These are phyloP conservation scores for Enhydra lutris DNA, from an alignment of 2,113 vertebrate species.

Conservation along the genomic window DNA sequence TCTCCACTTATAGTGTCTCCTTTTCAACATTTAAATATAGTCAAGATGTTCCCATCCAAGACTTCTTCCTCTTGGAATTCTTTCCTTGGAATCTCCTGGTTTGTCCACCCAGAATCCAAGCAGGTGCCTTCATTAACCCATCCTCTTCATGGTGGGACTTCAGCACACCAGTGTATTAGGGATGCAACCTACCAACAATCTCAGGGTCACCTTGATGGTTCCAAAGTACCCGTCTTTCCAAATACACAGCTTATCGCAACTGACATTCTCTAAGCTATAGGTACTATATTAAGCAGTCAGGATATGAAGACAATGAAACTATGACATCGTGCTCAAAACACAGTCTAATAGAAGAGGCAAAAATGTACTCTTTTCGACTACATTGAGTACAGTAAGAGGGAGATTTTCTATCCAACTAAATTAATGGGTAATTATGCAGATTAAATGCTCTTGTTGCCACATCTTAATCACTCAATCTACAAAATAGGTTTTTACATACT, in stretches of 20 bases:
- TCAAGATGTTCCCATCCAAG: background rate
- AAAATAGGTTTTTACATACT: background rate
- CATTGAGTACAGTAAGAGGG: background rate
- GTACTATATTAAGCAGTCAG: background rate
- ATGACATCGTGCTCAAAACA: background rate
- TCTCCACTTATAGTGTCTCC: background rate
- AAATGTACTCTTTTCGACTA: background rate
- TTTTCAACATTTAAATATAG: background rate
- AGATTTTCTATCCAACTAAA: background rate
- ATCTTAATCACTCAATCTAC: constrained; percentile 1
- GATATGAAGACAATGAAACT: background rate
- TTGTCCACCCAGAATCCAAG: background rate
- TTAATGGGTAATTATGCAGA: background rate
- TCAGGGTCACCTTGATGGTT: background rate
- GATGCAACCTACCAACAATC: background rate
- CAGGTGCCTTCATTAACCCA: background rate
- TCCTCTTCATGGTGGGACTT: background rate
- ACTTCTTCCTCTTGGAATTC: background rate
- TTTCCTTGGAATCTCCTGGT: background rate
- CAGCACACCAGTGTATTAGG: background rate
- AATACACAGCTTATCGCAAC: background rate
- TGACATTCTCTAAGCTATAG: background rate
- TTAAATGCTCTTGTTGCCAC: background rate
- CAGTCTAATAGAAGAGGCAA: background rate
- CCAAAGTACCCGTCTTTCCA: background rate